phyloP scores from a whole-genome alignment of 2,888 invertebrate genomes.

The Watsonalla cultraria region DNA sequence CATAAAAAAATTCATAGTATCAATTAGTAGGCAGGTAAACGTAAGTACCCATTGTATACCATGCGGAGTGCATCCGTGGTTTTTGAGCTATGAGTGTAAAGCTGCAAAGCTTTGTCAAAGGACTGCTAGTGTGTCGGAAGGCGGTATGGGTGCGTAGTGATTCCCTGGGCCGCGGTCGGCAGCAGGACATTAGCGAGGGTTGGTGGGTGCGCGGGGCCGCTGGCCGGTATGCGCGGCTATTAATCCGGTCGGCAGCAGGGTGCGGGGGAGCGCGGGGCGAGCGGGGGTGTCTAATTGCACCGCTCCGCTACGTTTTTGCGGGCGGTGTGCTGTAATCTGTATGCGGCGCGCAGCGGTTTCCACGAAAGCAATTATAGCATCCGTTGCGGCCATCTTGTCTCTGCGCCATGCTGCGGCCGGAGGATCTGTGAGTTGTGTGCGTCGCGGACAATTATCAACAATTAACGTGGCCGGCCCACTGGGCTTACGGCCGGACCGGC shows the following conservation, averaged over 20 bases:
- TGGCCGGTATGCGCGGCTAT: slow-evolving; percentile 3
- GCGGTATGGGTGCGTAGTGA: no score
- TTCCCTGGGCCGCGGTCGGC: no score
- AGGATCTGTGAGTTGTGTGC: slow-evolving; percentile 6
- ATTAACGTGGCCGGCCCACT: slow-evolving; percentile 38
- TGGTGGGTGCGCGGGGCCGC: no score
- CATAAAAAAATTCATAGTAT: no score
- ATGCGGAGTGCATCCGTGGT: no score
- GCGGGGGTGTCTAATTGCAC: slow-evolving; percentile 45
- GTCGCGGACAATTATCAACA: slow-evolving; percentile 44
- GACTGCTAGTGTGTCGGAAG: no score
- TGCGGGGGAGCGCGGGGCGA: slow-evolving; percentile 5
- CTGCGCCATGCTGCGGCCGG: slow-evolving; percentile 3
- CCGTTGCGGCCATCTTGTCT: slow-evolving; percentile 69
- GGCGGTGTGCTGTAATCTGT: slow-evolving; percentile 51
- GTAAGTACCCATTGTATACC: no score
- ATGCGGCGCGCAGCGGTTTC: slow-evolving; percentile 55
- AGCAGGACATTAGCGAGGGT: no score
- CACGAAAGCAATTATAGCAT: slow-evolving; percentile 72
- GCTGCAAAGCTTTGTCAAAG: no score
- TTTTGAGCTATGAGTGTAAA: no score
- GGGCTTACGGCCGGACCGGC: neutral
- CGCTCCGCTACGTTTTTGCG: slow-evolving; percentile 45
- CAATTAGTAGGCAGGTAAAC: no score
- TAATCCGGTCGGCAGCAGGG: neutral